Base-by-base conservation (phyloP, 2,113 vertebrate genomes). In the Callipepla squamata region DNA sequence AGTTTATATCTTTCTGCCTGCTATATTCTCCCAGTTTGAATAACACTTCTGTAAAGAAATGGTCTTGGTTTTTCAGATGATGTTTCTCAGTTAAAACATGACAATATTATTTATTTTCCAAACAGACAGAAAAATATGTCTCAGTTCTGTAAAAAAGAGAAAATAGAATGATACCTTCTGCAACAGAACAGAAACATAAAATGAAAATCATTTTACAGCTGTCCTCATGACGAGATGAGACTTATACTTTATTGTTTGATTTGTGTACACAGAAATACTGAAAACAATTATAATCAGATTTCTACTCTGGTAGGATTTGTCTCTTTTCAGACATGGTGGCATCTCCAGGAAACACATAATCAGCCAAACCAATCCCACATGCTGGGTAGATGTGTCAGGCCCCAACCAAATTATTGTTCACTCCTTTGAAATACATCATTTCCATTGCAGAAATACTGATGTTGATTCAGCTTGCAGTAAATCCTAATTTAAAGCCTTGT, bases 401-500 rank as follows among this genome's bases (percentile, higher is more conserved):
- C 0, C 22, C 55, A 53, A 72, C 5, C 9, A 68, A 79, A 87
- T 26, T 11, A 69, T 4, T 3, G 0, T 69, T 91, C 32, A 20
- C 11, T 85, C 5, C 8, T 30, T 17, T 4, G 12, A 65, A 26
- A 75, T n/a, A 32, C 68, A 18, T 8, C 3, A 58, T 79, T 75
- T 79, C 66, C 7, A 9, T 28, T 81, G 47, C 40, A 81, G 63
- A 85, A 81, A 76, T 47, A 28, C 22, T 59, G 20, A 68, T 36
- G 26, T 23, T 68, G 26, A 47, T 87, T 69, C 15, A 58, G 5
- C 0, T 73, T 76, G 44, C n/a, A 44, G 2, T 11, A 30, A 76
- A 72, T 13, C 42, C 59, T 68, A 25, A 73, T 80, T 76, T 90
- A 73, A 92, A 81, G 19, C n/a, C 22, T 73, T 62, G 63, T 30